These are phyloP conservation scores for Sander lucioperca DNA, from an alignment of 2,113 vertebrate species.

Conservation along the genomic window DNA sequence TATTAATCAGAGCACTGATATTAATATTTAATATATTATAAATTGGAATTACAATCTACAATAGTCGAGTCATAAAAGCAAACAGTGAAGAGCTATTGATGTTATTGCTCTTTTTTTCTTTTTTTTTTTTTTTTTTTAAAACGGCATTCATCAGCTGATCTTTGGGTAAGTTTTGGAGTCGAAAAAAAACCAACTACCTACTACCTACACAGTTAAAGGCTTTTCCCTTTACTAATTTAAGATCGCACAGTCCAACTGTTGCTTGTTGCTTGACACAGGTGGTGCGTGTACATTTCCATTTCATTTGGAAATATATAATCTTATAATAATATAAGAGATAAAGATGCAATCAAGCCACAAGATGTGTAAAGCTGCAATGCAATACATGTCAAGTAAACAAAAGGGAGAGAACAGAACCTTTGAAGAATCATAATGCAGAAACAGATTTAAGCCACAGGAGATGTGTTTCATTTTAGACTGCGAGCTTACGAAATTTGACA, in stretches of 20 bases:
- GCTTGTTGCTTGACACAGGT: background rate
- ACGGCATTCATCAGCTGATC: background rate
- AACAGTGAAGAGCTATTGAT: background rate
- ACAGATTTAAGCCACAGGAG: too few species aligned
- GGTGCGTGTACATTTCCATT: background rate
- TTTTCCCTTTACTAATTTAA: background rate
- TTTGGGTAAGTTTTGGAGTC: too few species aligned
- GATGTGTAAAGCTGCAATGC: background rate
- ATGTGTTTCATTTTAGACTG: too few species aligned
- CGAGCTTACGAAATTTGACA: too few species aligned
- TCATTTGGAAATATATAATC: background rate
- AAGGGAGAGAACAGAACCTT: background rate
- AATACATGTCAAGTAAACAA: background rate
- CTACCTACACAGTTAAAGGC: background rate
- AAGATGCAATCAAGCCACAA: background rate
- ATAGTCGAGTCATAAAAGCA: background rate
- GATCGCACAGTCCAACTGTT: background rate
- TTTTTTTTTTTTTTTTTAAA: too few species aligned
- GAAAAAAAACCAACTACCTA: background rate
- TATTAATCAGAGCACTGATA: background rate
- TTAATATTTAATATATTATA: too few species aligned
- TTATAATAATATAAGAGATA: background rate
- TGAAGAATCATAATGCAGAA: too few species aligned
- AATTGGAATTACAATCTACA: background rate
- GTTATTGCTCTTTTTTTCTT: background rate